Percentiles rank a stretch among this genome's conserved stretches.
phyloP scores from a whole-genome alignment of 92 coral and sea anemone genomes.

The Isaurus tuberculatus region DNA sequence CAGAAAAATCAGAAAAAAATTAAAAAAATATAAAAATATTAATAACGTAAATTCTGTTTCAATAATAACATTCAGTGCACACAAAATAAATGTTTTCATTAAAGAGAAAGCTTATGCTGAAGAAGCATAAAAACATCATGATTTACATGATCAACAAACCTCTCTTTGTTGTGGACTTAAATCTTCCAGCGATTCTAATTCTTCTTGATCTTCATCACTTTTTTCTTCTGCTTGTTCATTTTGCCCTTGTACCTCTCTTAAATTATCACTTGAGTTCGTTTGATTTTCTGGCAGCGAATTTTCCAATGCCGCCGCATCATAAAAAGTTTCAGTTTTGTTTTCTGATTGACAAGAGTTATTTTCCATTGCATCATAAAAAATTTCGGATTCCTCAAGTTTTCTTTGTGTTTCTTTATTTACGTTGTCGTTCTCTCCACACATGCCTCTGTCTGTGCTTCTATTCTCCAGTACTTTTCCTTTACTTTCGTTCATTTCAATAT shows the following conservation, averaged over 20 bases:
- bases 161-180: slow-evolving; percentile 42
- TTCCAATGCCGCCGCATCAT: not conserved
- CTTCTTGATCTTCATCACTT: slow-evolving; percentile 11
- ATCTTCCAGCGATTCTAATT: slow-evolving; percentile 24
- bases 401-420: not conserved
- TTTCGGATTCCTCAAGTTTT: not conserved
- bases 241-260: slow-evolving; percentile 2
- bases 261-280: slow-evolving; percentile 13
- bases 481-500: not conserved
- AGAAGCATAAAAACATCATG: not conserved
- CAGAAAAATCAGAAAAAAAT: not conserved
- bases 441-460: not conserved
- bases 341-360: not conserved
- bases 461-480: not conserved
- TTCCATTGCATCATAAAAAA: slow-evolving; percentile 24
- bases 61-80: too few species aligned
- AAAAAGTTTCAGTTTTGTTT: not conserved
- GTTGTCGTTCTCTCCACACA: not conserved
- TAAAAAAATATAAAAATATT: too few species aligned
- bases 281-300: not conserved
- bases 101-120: too few species aligned
- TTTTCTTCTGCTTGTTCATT: not conserved
- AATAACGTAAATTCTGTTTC: too few species aligned
- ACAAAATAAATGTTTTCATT: too few species aligned
- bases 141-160: not conserved